phyloP scores from a whole-genome alignment of 2,797 vertebrate species.

The Epinephelus awoara region DNA sequence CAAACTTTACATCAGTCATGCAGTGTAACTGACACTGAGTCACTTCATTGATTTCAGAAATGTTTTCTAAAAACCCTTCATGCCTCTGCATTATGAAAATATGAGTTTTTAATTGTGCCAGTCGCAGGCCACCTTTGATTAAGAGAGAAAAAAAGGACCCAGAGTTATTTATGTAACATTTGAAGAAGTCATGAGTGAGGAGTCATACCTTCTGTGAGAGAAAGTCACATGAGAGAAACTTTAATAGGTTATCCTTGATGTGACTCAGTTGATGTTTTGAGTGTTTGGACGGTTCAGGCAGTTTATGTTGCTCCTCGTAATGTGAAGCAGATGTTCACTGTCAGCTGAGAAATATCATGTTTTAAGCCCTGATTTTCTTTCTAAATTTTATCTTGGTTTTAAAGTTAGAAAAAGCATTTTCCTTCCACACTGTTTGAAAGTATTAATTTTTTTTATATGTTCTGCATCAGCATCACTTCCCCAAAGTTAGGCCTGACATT shows the following conservation, averaged over 20 bases:
- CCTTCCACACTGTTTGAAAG: no score
- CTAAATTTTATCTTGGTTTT: neutral
- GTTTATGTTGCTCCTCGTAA: slow-evolving; percentile 1
- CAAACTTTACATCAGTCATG: no score
- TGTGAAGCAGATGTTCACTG: slow-evolving; percentile 6
- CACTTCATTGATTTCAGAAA: no score
- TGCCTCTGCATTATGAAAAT: no score
- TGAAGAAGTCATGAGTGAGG: neutral
- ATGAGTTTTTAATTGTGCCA: no score
- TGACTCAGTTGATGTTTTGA: slow-evolving; percentile 11
- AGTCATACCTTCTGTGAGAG: slow-evolving; percentile 5
- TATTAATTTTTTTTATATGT: no score
- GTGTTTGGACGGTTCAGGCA: neutral
- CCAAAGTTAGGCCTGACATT: no score
- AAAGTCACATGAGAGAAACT: slow-evolving; percentile 16
- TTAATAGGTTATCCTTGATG: neutral
- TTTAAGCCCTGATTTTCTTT: neutral
- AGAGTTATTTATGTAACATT: neutral
- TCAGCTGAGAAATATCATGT: neutral
- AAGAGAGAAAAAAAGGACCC: no score
- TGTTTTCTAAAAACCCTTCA: no score
- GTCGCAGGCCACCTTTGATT: no score
- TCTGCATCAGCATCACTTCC: neutral
- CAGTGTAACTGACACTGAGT: no score
- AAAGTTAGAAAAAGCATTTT: neutral